Base-by-base conservation (phyloP, 2,888 invertebrate species). In the Drosophila mercatorum region DNA sequence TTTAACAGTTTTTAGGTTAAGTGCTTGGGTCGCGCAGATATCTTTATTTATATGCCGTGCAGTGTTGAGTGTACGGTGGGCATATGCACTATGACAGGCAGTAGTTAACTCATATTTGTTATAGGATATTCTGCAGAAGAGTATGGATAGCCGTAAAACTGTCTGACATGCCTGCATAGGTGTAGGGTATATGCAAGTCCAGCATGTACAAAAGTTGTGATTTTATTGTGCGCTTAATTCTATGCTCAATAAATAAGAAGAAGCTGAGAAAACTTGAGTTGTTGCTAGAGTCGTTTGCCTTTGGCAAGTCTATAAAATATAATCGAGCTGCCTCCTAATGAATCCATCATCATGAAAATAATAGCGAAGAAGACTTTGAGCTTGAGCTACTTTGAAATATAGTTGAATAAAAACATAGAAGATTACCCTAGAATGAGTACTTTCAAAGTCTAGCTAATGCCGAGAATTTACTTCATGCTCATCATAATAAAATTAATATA, bases 11-110 rank as follows among this genome's bases (percentile, higher is more conserved):
- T 68, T 68, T 68, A 46, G 71, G 69, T 60, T 72, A 80, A 83
- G 75, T 72, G 64, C 58, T 66, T 53, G 71, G 71, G 51, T 52
- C 53, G 51, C 65, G 64, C 41, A 60, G 58, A 81, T 77, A 79
- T 74, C 74, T 84, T 80, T 69, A 77, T 84, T 71, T 70, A 69
- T 62, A 77, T 69, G 44, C 17, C 12, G 8, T 38, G 10, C 31
- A 49, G 41, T 58, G 11, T 51, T 51, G 4, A 4, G 3, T 41
- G 17, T 3, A 12, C 5, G 2, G 0, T 4, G 12, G 14, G 55
- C 36, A 46, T 44, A 64, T 68, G 36, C 3, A 36, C 36, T 52
- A 3, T 11, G 0, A 2, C 7, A 59, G 40, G 6, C 14, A 36
- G 22, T 5, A 38, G 28, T 28, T 8, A 26, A 22, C n/a, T 0